These are phyloP conservation scores for Exaiptasia diaphana DNA, from an alignment of 64 coral and sea anemone genomes.

Conservation along the genomic window DNA sequence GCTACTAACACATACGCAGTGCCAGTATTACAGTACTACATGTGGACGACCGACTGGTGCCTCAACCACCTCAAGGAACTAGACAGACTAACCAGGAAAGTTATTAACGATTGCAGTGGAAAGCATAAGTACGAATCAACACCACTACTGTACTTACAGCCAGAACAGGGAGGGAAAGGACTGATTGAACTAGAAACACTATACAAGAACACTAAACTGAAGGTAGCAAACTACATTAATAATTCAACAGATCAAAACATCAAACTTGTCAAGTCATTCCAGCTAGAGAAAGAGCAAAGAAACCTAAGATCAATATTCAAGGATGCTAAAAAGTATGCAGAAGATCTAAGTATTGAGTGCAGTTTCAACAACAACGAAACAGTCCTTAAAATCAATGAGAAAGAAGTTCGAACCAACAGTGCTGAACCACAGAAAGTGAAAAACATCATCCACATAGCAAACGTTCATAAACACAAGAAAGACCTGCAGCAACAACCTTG, in stretches of 20 bases:
- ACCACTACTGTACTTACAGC: neutral
- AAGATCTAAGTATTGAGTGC: neutral
- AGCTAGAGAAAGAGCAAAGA: neutral
- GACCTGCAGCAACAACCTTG: neutral
- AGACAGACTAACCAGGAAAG: neutral
- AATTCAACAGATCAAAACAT: neutral
- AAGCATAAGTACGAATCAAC: neutral
- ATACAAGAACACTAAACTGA: constrained; percentile 1
- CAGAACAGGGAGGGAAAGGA: neutral
- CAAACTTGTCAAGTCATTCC: constrained; percentile 18
- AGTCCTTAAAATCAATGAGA: neutral
- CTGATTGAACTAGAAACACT: neutral
- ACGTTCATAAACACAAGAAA: neutral
- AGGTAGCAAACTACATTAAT: constrained; percentile 6
- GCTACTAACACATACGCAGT: neutral
- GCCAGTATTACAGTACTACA: constrained; percentile 5
- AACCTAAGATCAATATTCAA: neutral
- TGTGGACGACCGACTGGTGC: constrained; percentile 4
- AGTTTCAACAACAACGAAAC: neutral
- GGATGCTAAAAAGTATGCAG: neutral
- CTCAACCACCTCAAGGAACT: constrained; percentile 1
- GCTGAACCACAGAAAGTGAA: neutral
- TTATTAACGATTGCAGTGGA: neutral
- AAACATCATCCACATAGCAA: neutral
- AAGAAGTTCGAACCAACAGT: neutral